Base-by-base conservation (phyloP, 2,113 vertebrate species). In the Indicator indicator region DNA sequence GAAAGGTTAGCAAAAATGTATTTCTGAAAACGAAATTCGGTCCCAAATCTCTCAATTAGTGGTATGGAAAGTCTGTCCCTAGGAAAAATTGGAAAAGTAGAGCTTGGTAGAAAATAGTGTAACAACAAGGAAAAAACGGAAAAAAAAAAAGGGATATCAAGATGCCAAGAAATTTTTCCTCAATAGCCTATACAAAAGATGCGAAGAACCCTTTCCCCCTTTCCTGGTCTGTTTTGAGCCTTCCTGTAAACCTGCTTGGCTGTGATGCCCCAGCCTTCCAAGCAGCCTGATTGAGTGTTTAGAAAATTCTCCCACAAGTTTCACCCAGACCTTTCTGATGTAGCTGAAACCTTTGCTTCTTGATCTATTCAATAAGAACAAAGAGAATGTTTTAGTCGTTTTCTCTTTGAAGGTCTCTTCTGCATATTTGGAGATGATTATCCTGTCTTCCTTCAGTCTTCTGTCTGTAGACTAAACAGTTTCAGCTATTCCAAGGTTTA, bases 391-490 rank as follows among this genome's bases (percentile, higher is more conserved):
- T 87, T 89, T 46, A 40, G 11, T 87, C 12, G 11, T 70, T 89
- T 80, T 80, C 46, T 36, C 46, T 88, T 80, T 80, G 90, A 93
- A 91, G 19, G 7, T 30, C 5, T 74, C 16, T 88, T 94, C 60
- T 88, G 69, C 72, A 54, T 94, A 65, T 94, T 90, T 95, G 56
- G 68, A 83, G 48, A 94, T 63, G 38, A 93, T 96, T 94, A 90
- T 80, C n/a, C 54, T 76, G 40, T 80, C 55, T 83, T 89, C 21
- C 26, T 74, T 67, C 56, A 80, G 64, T 46, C 46, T 84, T 84
- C 56, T 4, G 2, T 91, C 30, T 83, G 64, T 73, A 95, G 93
- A 94, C 96, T 96, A 96, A 96, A 96, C 94, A 95, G 56, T 40
- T 28, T 80, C 42, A 80, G 33, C 21, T 80, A 69, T 80, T 93